A percentile compares a stretch with the other conserved stretches of the same genome.
These are phyloP conservation scores for Bombus sibiricus DNA, from an alignment of 1,140 invertebrate genomes.

Conservation along the genomic window DNA sequence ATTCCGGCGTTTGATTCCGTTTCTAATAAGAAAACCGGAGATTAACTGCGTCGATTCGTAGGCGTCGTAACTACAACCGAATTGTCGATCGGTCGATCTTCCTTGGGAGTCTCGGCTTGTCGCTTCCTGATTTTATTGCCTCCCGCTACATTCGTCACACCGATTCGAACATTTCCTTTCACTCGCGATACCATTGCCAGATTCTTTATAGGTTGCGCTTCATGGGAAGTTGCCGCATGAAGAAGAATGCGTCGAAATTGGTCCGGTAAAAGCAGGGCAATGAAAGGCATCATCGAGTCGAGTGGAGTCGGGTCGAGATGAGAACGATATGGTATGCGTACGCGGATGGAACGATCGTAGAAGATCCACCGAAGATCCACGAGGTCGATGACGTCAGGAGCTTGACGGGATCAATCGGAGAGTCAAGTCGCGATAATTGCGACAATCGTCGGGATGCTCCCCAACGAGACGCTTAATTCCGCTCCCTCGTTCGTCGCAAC, in stretches of 20 bases:
- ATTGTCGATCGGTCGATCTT: background rate
- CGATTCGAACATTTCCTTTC: background rate
- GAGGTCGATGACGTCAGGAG: slow-evolving; percentile 74
- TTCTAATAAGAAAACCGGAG: slow-evolving; percentile 9
- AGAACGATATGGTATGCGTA: no score
- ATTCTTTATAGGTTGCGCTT: background rate
- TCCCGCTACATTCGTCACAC: background rate
- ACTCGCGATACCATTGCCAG: background rate
- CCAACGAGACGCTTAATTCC: slow-evolving; percentile 68
- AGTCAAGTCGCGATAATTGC: slow-evolving; percentile 82
- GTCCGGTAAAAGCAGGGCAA: no score
- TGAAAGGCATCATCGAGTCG: no score
- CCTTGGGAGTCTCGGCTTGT: no score
- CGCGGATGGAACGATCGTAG: slow-evolving; percentile 5
- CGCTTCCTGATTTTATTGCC: background rate
- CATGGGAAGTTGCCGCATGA: background rate
- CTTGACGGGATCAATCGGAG: slow-evolving; percentile 77
- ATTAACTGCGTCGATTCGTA: background rate
- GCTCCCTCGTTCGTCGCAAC: slow-evolving; percentile 38
- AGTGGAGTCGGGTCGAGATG: no score
- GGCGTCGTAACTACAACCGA: background rate
- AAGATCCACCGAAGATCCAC: slow-evolving; percentile 33
- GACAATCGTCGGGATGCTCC: slow-evolving; percentile 76
- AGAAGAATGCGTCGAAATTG: background rate
- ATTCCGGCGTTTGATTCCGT: background rate